Evolutionary conservation across 1,140 invertebrate species (phyloP), one percentile per base, ranked within the genome.

Genomic region (Tetraneura akinire): DNA sequence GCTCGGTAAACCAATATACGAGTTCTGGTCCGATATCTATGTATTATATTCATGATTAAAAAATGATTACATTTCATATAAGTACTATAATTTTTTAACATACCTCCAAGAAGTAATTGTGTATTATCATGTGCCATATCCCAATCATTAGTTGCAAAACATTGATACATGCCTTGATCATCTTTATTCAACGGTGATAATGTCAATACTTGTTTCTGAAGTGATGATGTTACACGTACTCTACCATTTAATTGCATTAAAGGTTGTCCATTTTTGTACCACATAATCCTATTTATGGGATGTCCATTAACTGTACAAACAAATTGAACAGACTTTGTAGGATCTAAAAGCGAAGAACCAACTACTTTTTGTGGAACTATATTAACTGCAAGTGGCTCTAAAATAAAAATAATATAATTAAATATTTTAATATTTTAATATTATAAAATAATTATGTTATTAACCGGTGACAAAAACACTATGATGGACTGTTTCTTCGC

Each of bases 101-200:
- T 88, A 96, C 94, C 93, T 83, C 95, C 93, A 81, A 96, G 90
- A 82, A 91, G 88, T 11, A 96, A 88, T 84, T 95, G 93, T 1
- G 94, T 90, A 14, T 91, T 91, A 0, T 93, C 92, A 84, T 95
- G 92, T 26, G 91, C 92, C 87, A 95, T 93, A 84, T 95, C 93
- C 85, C 91, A 92, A 80, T 94, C 92, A 83, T 95, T 94, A 82
- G 90, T 91, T 4, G 92, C 94, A 81, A 95, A 92, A 85, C 96
- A 98, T 83, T 96, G 94, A 86, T 96, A 97, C 89, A 95, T 92
- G 5, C 94, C 94, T 81, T 92, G 89, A 85, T 96, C 94, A 70
- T 92, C 90, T 81, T 91, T 90, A 32, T 90, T 90, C 18, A 94
- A 88, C 16, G 91, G 89, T 32, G 89, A 88, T 82, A 96, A 90